phyloP scores from a whole-genome alignment of 2,888 invertebrate genomes.

The Hydrotaea diabolus region DNA sequence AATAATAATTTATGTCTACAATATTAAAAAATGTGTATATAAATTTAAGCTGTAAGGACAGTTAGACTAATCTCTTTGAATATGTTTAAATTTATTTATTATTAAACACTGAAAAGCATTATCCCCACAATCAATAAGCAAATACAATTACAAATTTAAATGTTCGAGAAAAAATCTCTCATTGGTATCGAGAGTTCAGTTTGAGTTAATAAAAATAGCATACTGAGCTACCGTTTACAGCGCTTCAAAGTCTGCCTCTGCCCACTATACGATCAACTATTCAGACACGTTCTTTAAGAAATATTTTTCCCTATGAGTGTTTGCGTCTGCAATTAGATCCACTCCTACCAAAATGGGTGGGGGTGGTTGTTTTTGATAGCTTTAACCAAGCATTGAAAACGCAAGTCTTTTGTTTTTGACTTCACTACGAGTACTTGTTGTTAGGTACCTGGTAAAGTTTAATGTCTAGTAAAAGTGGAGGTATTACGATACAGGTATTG shows the following conservation, averaged over 20 bases:
- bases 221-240: background rate
- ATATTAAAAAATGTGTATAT: too few species aligned
- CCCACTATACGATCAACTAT: background rate
- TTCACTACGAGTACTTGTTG: background rate
- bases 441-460: background rate
- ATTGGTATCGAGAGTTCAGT: too few species aligned
- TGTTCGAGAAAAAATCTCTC: too few species aligned
- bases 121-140: too few species aligned
- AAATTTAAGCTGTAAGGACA: too few species aligned
- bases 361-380: background rate
- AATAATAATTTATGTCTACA: too few species aligned
- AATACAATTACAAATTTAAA: too few species aligned
- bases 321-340: constrained; percentile 4
- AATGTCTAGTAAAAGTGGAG: constrained; percentile 48
- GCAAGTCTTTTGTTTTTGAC: constrained; percentile 47
- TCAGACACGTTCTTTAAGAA: background rate
- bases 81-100: too few species aligned
- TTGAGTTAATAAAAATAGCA: too few species aligned
- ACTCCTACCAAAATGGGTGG: constrained; percentile 1
- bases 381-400: constrained; percentile 44
- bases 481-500: background rate
- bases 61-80: too few species aligned
- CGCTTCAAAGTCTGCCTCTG: background rate
- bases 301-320: background rate
- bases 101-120: too few species aligned